phyloP scores from a whole-genome alignment of 2,888 invertebrate species.

The Parnassius apollo region DNA sequence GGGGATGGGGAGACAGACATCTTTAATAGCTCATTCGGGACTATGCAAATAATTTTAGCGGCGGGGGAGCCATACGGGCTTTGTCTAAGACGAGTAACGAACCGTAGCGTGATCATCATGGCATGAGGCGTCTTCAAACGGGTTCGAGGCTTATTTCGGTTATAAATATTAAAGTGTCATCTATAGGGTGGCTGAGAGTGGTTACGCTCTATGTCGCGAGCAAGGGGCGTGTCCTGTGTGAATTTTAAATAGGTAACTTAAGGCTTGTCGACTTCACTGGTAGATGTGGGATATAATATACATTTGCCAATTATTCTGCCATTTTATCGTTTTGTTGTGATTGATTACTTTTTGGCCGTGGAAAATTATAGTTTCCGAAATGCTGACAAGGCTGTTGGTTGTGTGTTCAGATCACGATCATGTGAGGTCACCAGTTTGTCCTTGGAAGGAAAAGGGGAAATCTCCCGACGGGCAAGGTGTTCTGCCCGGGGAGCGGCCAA shows the following conservation, averaged over 20 bases:
- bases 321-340: no score
- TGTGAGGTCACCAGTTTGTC: no score
- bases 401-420: no score
- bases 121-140: slow-evolving; percentile 73
- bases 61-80: slow-evolving; percentile 74
- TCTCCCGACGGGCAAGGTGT: no score
- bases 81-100: slow-evolving; percentile 78
- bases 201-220: slow-evolving; percentile 21
- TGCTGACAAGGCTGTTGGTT: no score
- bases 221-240: slow-evolving; percentile 29
- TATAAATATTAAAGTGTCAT: slow-evolving; percentile 65
- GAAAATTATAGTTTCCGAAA: no score
- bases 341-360: no score
- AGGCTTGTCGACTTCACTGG: slow-evolving; percentile 20
- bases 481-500: no score
- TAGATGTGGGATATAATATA: no score
- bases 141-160: slow-evolving; percentile 64
- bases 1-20: slow-evolving; percentile 63
- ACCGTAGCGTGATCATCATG: slow-evolving; percentile 72
- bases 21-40: slow-evolving; percentile 81
- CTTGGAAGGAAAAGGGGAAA: no score
- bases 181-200: slow-evolving; percentile 24
- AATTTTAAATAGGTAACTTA: slow-evolving; percentile 24
- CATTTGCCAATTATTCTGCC: no score
- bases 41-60: slow-evolving; percentile 77